These are phyloP conservation scores for Tonatia bakeri DNA, from an alignment of 2,113 vertebrate species.

Conservation along the genomic window DNA sequence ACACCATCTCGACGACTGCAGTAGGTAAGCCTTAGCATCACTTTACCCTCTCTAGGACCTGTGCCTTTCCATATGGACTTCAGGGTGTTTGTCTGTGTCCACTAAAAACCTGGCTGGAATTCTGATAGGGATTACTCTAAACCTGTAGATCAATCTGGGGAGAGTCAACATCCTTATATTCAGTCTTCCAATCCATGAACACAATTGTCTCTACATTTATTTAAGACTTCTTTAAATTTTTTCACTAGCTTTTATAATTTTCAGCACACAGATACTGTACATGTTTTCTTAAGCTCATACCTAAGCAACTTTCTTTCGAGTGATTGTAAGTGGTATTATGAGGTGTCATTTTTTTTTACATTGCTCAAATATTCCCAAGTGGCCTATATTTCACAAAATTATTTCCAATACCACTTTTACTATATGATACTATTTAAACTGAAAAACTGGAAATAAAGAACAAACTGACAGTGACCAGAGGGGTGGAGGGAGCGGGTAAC, in stretches of 20 bases:
- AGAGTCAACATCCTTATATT: neutral
- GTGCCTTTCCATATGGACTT: neutral
- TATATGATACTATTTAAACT: neutral
- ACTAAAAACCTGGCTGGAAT: neutral
- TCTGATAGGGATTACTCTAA: neutral
- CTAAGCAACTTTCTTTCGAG: neutral
- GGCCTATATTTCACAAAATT: constrained; percentile 4
- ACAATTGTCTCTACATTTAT: neutral
- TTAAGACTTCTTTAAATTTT: neutral
- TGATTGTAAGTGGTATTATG: neutral
- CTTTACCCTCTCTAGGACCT: neutral
- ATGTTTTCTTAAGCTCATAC: neutral
- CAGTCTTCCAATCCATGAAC: neutral
- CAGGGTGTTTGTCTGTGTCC: neutral
- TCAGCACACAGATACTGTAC: neutral
- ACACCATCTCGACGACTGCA: neutral
- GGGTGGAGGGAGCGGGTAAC: too few species aligned
- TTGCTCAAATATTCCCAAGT: neutral
- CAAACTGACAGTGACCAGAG: too few species aligned
- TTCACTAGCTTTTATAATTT: constrained; percentile 22
- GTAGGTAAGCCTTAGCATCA: neutral
- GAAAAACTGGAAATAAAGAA: too few species aligned
- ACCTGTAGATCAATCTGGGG: neutral
- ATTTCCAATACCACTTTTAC: neutral
- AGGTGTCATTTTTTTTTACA: neutral